Evolutionary conservation across 2,888 invertebrate species (phyloP).

Genomic region (Lycia hirtaria): DNA sequence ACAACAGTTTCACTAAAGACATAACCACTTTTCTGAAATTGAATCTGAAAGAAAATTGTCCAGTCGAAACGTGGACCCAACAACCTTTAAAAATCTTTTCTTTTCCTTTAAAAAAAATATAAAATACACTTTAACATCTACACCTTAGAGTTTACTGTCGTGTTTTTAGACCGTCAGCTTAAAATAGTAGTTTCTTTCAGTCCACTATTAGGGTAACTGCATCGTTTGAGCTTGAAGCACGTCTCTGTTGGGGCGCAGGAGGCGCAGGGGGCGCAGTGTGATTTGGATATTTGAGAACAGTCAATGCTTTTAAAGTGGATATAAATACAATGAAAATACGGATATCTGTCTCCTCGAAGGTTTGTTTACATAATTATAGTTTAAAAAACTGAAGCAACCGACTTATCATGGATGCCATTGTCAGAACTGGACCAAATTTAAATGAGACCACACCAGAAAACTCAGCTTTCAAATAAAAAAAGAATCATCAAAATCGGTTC

Average conservation of each 20-base stretch:
- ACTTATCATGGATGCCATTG: too few relatives aligned
- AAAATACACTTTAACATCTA: too few relatives aligned
- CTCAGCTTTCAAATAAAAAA: too few relatives aligned
- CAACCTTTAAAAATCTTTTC: conserved; percentile 2
- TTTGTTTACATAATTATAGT: too few relatives aligned
- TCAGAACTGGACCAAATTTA: too few relatives aligned
- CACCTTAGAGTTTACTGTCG: neutral
- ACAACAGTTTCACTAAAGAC: conserved; percentile 4
- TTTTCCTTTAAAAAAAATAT: neutral
- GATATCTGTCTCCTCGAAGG: too few relatives aligned
- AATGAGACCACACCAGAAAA: too few relatives aligned
- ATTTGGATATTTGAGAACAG: conserved; percentile 8
- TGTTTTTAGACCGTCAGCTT: neutral
- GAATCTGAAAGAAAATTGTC: conserved; percentile 17
- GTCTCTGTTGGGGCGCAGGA: conserved; percentile 20
- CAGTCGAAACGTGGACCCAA: neutral
- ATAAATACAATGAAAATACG: too few relatives aligned
- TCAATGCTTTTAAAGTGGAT: conserved; percentile 9
- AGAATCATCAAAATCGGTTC: too few relatives aligned
- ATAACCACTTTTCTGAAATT: conserved; percentile 14
- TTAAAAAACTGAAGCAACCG: too few relatives aligned
- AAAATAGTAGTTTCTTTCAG: conserved; percentile 16
- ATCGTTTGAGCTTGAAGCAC: conserved; percentile 41
- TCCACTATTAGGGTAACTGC: conserved; percentile 38
- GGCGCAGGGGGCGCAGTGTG: neutral